Base-by-base conservation (phyloP, 1,140 invertebrate genomes). In the Zaprionus gabonicus region DNA sequence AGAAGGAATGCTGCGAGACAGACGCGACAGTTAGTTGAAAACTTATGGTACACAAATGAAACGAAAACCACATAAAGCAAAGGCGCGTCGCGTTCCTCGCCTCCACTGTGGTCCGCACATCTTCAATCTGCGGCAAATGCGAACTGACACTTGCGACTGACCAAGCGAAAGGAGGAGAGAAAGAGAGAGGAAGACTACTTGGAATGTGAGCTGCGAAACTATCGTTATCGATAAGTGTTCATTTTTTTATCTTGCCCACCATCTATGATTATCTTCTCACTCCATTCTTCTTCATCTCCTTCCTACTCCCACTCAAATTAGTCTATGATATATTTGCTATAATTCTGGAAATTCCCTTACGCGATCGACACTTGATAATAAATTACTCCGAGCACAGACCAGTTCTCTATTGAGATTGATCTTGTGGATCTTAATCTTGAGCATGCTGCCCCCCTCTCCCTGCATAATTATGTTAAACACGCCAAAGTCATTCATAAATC, bases 401-500 rank as follows among this genome's bases (percentile, higher is more conserved):
- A 49, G 15, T 74, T 53, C 41, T 31, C 53, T 31, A 63, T 71
- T 53, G 70, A 72, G 74, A 71, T 72, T 63, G 74, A 72, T 76
- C 56, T 62, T 31, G 55, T 49, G 59, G 53, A 70, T 64, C 59
- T 38, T 60, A 57, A 76, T 72, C 70, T 57, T 34, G 34, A 41
- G 36, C 49, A 64, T 51, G n/a, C 31, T 53, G 15, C n/a, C 31
- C 23, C 38, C n/a, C 10, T 27, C 20, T 20, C 56, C 34, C 62
- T 76, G 71, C 65, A 86, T 85, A 82, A 82, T 86, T 82, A 85
- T 86, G 83, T 74, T 86, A 82, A 80, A 57, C 81, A 81, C 71
- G 76, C 55, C 55, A 78, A 84, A 71, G 51, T 78, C 81, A 87
- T 87, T 87, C 83, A 87, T 87, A 87, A 87, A 87, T 87, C 83